Percentiles rank a stretch among this genome's conserved stretches.
Evolutionary conservation across 2,797 vertebrate species (phyloP).

Genomic region (Microchirus variegatus): DNA sequence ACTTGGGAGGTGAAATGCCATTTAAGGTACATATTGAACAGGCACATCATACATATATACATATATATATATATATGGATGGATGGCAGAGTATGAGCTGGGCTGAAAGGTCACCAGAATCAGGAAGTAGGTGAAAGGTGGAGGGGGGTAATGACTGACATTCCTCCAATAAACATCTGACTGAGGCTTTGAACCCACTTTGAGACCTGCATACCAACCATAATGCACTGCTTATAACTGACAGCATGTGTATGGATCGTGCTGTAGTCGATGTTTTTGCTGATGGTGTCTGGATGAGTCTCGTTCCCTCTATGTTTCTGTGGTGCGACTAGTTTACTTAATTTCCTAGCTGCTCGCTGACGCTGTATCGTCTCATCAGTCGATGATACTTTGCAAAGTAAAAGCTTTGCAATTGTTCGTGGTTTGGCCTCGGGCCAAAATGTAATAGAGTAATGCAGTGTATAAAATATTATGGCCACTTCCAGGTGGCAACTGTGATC

Average conservation of each 20-base stretch:
- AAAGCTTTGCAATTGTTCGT: not conserved
- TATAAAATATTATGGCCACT: not conserved
- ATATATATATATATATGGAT: too few relatives aligned
- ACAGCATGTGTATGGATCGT: conserved; percentile 3
- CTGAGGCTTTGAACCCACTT: conserved; percentile 39
- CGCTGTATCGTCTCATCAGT: not conserved
- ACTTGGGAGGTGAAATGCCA: too few relatives aligned
- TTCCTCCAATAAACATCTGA: conserved; percentile 33
- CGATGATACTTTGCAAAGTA: conserved; percentile 5
- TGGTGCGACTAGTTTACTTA: conserved; percentile 17
- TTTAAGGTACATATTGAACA: too few relatives aligned
- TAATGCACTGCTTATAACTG: not conserved
- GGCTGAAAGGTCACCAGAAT: conserved; percentile 7
- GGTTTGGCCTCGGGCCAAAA: not conserved
- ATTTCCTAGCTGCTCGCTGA: conserved; percentile 6
- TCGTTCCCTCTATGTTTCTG: conserved; percentile 22
- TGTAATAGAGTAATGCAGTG: not conserved
- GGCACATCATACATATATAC: too few relatives aligned
- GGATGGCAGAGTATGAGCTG: not conserved
- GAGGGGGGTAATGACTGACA: conserved; percentile 68
- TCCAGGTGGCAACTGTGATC: too few relatives aligned
- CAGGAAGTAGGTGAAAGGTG: conserved; percentile 72
- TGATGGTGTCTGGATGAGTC: conserved; percentile 6
- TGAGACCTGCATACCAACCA: not conserved
- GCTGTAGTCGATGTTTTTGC: conserved; percentile 18